phyloP scores from a whole-genome alignment of 2,797 vertebrate genomes.

The Bovichtus variegatus region DNA sequence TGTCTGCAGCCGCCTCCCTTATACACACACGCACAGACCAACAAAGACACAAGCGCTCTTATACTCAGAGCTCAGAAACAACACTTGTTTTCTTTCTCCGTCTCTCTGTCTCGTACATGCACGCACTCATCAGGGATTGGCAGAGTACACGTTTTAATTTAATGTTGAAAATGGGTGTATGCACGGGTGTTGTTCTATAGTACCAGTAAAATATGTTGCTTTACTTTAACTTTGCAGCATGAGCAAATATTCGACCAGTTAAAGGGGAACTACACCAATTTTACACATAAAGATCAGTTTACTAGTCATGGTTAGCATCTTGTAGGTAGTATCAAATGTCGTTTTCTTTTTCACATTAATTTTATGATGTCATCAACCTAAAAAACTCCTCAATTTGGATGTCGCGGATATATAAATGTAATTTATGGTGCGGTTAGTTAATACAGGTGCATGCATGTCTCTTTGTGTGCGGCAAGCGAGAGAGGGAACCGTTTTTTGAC shows the following conservation, averaged over 20 bases:
- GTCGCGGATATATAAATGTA: too few relatives aligned
- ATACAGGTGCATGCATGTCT: too few relatives aligned
- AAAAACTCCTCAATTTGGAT: too few relatives aligned
- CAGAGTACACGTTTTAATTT: slow-evolving; percentile 35
- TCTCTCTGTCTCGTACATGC: slow-evolving; percentile 44
- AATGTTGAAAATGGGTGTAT: slow-evolving; percentile 1
- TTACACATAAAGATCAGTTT: slow-evolving; percentile 1
- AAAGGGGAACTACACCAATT: not conserved
- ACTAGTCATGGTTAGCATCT: not conserved
- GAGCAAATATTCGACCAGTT: slow-evolving; percentile 2
- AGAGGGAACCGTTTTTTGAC: too few relatives aligned
- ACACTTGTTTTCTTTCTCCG: slow-evolving; percentile 77
- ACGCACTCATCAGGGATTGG: slow-evolving; percentile 32
- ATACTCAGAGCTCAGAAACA: slow-evolving; percentile 62
- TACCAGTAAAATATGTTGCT: not conserved
- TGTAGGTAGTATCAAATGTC: too few relatives aligned
- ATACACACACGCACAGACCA: slow-evolving; percentile 75
- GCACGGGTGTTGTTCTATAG: slow-evolving; percentile 6
- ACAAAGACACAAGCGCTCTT: slow-evolving; percentile 77
- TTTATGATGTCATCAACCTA: too few relatives aligned
- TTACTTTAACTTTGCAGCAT: slow-evolving; percentile 12
- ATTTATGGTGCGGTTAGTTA: too few relatives aligned
- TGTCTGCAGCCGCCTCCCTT: slow-evolving; percentile 84
- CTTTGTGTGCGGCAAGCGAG: too few relatives aligned
- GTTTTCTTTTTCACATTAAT: too few relatives aligned